phyloP scores from a whole-genome alignment of 1,140 invertebrate genomes.

The Conus ventricosus region DNA sequence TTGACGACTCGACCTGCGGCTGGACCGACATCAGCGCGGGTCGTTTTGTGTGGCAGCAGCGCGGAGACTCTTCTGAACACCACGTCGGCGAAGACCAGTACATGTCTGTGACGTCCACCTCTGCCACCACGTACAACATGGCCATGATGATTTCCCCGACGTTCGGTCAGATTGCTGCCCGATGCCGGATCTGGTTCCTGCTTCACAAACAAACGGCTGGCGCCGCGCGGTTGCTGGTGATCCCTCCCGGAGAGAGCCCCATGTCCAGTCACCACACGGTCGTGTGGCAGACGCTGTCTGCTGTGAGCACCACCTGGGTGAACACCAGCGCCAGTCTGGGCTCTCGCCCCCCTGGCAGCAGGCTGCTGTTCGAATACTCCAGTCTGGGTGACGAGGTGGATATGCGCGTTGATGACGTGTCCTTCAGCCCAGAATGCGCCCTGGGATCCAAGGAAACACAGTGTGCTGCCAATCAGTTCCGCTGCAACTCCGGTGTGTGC shows the following conservation, averaged over 20 bases:
- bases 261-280: slow-evolving; percentile 59
- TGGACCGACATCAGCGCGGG: slow-evolving; percentile 64
- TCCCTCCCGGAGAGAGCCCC: slow-evolving; percentile 52
- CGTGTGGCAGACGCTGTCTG: slow-evolving; percentile 48
- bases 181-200: slow-evolving; percentile 53
- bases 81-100: slow-evolving; percentile 64
- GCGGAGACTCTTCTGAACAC: slow-evolving; percentile 66
- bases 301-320: slow-evolving; percentile 54
- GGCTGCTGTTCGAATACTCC: slow-evolving; percentile 59
- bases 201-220: slow-evolving; percentile 52
- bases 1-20: slow-evolving; percentile 69
- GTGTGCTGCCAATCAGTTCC: slow-evolving; percentile 63
- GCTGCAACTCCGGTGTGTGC: slow-evolving; percentile 59
- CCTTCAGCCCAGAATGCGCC: slow-evolving; percentile 75
- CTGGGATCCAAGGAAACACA: slow-evolving; percentile 44
- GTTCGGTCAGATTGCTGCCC: slow-evolving; percentile 35
- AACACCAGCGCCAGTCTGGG: slow-evolving; percentile 55
- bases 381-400: slow-evolving; percentile 81
- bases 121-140: slow-evolving; percentile 53
- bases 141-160: slow-evolving; percentile 53
- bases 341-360: slow-evolving; percentile 46
- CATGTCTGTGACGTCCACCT: slow-evolving; percentile 63
- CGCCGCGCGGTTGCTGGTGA: slow-evolving; percentile 40
- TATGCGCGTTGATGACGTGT: slow-evolving; percentile 86
- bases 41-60: slow-evolving; percentile 64